These are phyloP conservation scores for Amblyopsis hoosieri DNA, from an alignment of 2,797 vertebrate species.

Conservation along the genomic window DNA sequence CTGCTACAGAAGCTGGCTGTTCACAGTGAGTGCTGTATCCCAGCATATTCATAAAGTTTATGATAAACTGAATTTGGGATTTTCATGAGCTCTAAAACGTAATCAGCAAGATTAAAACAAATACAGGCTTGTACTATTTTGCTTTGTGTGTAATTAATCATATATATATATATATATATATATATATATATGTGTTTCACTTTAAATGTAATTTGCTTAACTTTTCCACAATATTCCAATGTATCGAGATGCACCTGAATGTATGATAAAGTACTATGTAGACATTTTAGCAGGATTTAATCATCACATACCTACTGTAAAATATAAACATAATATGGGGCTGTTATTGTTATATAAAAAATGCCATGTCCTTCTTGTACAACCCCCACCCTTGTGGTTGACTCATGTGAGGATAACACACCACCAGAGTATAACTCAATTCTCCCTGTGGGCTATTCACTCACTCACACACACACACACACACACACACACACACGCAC, in stretches of 20 bases:
- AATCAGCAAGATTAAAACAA: too few relatives aligned
- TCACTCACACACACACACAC: conserved; percentile 6
- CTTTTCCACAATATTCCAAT: too few relatives aligned
- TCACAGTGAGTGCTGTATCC: too few relatives aligned
- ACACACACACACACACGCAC: conserved; percentile 3
- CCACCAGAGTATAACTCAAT: conserved; percentile 11
- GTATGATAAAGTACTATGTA: neutral
- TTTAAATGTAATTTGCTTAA: too few relatives aligned
- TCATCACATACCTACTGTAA: neutral
- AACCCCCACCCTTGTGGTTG: conserved; percentile 11
- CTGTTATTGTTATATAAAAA: neutral
- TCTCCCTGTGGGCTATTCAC: neutral
- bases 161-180: too few relatives aligned
- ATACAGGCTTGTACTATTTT: too few relatives aligned
- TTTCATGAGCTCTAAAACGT: too few relatives aligned
- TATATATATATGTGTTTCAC: too few relatives aligned
- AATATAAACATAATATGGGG: neutral
- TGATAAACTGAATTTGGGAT: neutral
- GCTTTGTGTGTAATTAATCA: too few relatives aligned
- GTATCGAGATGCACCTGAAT: too few relatives aligned
- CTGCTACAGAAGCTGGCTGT: too few relatives aligned
- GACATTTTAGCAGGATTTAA: neutral
- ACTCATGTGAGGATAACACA: conserved; percentile 24
- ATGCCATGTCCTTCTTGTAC: conserved; percentile 11
- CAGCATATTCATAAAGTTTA: neutral